Base-by-base conservation (phyloP, 2,113 vertebrate genomes). In the Capreolus pygargus region DNA sequence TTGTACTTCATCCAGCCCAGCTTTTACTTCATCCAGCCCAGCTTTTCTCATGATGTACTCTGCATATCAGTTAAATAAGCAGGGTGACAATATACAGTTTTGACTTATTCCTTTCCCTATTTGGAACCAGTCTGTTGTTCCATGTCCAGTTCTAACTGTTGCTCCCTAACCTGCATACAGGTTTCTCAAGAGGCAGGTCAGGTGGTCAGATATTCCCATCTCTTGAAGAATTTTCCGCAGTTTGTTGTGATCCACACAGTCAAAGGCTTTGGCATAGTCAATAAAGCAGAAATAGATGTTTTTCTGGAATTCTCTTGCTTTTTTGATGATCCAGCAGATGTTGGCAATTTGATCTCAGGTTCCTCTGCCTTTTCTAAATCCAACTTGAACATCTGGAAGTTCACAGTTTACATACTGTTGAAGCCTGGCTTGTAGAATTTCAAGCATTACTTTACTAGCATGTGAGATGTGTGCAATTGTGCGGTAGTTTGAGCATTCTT, bases 271-370 rank as follows among this genome's bases (percentile, higher is more conserved):
- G 64, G 64, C 9, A 36, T 36, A 70, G 17, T 36, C 64, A 36
- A 21, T 5, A 36, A 36, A 21, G 64, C 17, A 21, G n/a, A 70
- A 70, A 21, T 36, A 70, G 64, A 3, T 70, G 64, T 36, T 67
- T 67, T 36, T 36, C n/a, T 36, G 17, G 33, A 36, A 67, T 2
- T 21, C 33, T 67, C 8, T 67, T 36, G 64, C 17, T 67, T 67
- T 36, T 67, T 67, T 0, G 0, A 2, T 19, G 64, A 36, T 67
- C 33, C 64, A 67, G 0, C 0, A 2, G 33, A 36, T 67, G 33
- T 67, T 36, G 64, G 17, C 17, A 36, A 36, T 36, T 67, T 67
- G 33, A 67, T 67, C 33, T 67, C 64, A 2, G 16, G 4, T 67
- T 67, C 64, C 17, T 67, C 64, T 21, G 8, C 33, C 16, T 67